phyloP scores from a whole-genome alignment of 2,888 invertebrate species.

The Lepidochitona cinerea region DNA sequence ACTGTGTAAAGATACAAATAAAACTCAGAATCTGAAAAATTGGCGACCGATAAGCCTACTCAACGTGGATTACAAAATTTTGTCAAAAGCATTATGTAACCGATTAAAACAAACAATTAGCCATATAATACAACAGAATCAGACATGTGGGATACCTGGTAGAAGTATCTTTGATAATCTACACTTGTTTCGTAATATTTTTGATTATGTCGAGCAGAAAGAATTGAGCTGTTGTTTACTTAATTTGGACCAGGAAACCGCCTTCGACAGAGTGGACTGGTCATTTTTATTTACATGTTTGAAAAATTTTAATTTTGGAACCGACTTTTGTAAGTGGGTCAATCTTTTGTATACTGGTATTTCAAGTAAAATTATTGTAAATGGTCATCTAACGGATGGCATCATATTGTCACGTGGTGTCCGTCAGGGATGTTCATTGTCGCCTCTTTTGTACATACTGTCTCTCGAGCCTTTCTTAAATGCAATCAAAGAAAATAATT shows the following conservation, averaged over 20 bases:
- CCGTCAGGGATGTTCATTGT: constrained; percentile 4
- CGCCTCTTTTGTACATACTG: not conserved
- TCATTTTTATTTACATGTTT: constrained; percentile 33
- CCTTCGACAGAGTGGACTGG: constrained; percentile 38
- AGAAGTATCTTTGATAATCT: constrained; percentile 37
- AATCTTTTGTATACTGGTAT: constrained; percentile 28
- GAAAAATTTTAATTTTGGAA: constrained; percentile 24
- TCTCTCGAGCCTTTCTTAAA: not conserved
- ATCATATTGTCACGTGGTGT: constrained; percentile 5
- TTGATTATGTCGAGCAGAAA: constrained; percentile 35
- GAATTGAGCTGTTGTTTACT: constrained; percentile 28
- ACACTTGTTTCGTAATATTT: constrained; percentile 31
- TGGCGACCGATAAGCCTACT: no score
- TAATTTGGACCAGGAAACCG: constrained; percentile 41
- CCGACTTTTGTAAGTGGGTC: not conserved
- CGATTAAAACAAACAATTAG: no score
- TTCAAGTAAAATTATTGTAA: not conserved
- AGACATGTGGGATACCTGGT: constrained; percentile 33
- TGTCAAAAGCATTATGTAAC: no score
- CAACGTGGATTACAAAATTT: no score
- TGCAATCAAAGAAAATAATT: not conserved
- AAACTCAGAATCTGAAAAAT: no score
- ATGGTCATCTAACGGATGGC: not conserved
- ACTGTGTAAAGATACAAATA: no score
- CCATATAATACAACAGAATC: no score